Evolutionary conservation across 1,140 invertebrate species (phyloP).

Genomic region (Asobara japonica): DNA sequence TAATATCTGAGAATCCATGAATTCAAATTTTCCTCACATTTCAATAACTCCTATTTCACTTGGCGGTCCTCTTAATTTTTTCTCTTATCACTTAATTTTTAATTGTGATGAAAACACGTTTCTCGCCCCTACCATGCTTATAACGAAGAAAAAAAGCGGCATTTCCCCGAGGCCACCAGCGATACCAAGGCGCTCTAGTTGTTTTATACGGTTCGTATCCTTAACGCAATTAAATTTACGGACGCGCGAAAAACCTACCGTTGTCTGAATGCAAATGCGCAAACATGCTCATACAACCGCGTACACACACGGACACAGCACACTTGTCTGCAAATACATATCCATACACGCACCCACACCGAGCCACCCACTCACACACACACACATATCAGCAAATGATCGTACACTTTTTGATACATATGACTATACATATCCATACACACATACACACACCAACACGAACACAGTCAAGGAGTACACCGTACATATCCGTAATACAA

Average conservation of each 20-base stretch:
- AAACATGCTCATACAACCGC: not conserved
- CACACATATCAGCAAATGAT: no score
- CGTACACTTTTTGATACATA: no score
- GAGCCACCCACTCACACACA: no score
- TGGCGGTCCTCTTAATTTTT: not conserved
- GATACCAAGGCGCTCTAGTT: slow-evolving; percentile 40
- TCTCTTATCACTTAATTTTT: not conserved
- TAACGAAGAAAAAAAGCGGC: slow-evolving; percentile 5
- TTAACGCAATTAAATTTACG: slow-evolving; percentile 47
- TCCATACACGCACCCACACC: no score
- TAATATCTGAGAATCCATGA: no score
- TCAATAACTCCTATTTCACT: no score
- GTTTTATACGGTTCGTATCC: slow-evolving; percentile 58
- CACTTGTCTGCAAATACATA: not conserved
- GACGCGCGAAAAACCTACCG: slow-evolving; percentile 32
- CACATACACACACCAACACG: no score
- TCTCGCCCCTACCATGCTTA: not conserved
- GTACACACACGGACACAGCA: not conserved
- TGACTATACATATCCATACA: no score
- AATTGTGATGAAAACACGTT: not conserved
- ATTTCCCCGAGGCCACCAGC: slow-evolving; percentile 26
- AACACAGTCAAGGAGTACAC: no score
- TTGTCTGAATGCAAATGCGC: not conserved
- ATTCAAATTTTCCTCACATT: no score
- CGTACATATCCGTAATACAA: no score